Evolutionary conservation across 2,113 vertebrate genomes (phyloP).

Genomic region (Mobula birostris): DNA sequence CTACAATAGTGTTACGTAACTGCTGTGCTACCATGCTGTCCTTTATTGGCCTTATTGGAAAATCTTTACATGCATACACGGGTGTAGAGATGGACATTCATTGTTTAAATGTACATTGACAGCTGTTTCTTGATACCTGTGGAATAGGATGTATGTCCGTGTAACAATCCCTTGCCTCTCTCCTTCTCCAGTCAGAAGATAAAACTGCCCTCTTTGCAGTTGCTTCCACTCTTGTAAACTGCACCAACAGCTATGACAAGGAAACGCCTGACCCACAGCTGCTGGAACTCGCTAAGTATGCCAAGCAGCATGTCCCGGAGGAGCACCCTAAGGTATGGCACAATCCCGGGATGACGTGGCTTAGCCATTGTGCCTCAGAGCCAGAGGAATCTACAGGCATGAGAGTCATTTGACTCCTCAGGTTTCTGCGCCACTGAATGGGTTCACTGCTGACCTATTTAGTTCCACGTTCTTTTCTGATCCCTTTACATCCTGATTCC

Average conservation of each 20-base stretch:
- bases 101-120: too few species aligned
- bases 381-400: too few species aligned
- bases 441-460: too few species aligned
- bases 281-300: conserved; percentile 93
- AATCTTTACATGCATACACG: not conserved
- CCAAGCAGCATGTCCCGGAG: conserved; percentile 91
- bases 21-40: too few species aligned
- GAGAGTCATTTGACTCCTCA: too few species aligned
- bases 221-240: conserved; percentile 87
- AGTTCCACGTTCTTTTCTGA: too few species aligned
- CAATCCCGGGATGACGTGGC: not conserved
- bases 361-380: too few species aligned
- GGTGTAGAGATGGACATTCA: not conserved
- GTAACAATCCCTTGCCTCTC: not conserved
- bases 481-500: too few species aligned
- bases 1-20: too few species aligned
- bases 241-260: conserved; percentile 89
- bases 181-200: conserved; percentile 71
- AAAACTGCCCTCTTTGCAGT: conserved; percentile 85
- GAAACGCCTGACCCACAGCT: conserved; percentile 90
- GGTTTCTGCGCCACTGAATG: too few species aligned
- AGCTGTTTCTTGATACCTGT: not conserved
- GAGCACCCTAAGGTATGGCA: conserved; percentile 85
- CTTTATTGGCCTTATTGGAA: not conserved
- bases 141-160: not conserved